Evolutionary conservation across 2,888 invertebrate species (phyloP).

Genomic region (Parthenolecanium corni): DNA sequence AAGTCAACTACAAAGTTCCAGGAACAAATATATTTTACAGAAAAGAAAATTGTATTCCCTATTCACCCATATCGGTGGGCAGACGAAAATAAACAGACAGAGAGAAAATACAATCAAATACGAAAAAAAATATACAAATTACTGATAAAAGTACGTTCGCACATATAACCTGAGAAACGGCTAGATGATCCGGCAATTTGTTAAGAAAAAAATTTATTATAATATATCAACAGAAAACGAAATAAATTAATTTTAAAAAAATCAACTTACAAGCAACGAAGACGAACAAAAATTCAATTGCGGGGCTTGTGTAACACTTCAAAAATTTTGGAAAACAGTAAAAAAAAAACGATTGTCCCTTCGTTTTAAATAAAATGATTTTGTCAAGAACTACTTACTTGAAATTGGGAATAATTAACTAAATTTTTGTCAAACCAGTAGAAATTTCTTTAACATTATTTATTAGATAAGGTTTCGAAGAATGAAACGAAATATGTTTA

Average conservation of each 20-base stretch:
- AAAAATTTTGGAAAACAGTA: too few relatives aligned
- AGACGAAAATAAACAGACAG: slow-evolving; percentile 1
- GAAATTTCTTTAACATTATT: too few relatives aligned
- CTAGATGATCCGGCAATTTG: not conserved
- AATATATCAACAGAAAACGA: not conserved
- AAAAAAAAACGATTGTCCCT: too few relatives aligned
- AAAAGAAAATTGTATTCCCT: slow-evolving; percentile 11
- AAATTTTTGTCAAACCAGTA: too few relatives aligned
- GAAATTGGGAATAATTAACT: too few relatives aligned
- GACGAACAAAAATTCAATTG: too few relatives aligned
- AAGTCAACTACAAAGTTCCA: not conserved
- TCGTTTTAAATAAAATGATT: too few relatives aligned
- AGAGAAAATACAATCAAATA: slow-evolving; percentile 5
- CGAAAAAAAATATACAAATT: not conserved
- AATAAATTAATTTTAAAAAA: not conserved
- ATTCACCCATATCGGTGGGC: slow-evolving; percentile 23
- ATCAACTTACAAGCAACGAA: too few relatives aligned
- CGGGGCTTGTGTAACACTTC: too few relatives aligned
- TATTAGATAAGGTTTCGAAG: too few relatives aligned
- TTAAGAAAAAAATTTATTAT: not conserved
- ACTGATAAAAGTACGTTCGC: not conserved
- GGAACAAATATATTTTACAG: slow-evolving; percentile 24
- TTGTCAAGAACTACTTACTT: too few relatives aligned
- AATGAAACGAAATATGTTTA: too few relatives aligned
- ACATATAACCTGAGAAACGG: slow-evolving; percentile 18